Evolutionary conservation across 2,113 vertebrate species (phyloP).

Genomic region (Eleginops maclovinus): DNA sequence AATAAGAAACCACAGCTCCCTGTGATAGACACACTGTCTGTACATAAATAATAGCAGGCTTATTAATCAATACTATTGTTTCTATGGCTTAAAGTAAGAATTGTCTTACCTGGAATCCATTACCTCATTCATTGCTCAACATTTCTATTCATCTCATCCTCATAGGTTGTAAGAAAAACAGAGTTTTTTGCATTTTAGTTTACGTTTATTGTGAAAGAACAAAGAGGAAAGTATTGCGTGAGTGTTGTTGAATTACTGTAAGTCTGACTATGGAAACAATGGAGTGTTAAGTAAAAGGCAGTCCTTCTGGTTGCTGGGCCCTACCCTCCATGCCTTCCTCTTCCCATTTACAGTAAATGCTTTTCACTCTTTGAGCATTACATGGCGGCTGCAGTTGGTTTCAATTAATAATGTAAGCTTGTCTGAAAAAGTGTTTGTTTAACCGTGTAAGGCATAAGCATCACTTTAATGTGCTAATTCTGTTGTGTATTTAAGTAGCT

Average conservation of each 20-base stretch:
- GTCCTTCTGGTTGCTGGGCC: slow-evolving; percentile 34
- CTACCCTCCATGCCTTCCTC: slow-evolving; percentile 12
- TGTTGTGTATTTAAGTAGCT: slow-evolving; percentile 11
- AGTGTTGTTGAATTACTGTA: slow-evolving; percentile 14
- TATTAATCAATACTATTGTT: slow-evolving; percentile 80
- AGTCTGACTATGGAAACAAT: slow-evolving; percentile 58
- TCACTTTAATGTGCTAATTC: slow-evolving; percentile 13
- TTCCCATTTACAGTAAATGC: slow-evolving; percentile 39
- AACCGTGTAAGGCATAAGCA: slow-evolving; percentile 2
- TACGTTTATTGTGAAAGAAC: slow-evolving; percentile 53
- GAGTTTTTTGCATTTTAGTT: slow-evolving; percentile 39
- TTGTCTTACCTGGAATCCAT: slow-evolving; percentile 78
- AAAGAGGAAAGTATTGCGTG: slow-evolving; percentile 33
- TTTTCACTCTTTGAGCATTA: slow-evolving; percentile 53
- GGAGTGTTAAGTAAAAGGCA: slow-evolving; percentile 43
- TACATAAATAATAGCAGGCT: slow-evolving; percentile 79
- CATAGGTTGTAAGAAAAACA: slow-evolving; percentile 48
- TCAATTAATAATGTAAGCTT: slow-evolving; percentile 68
- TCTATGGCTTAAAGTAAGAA: slow-evolving; percentile 67
- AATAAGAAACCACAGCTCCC: slow-evolving; percentile 69
- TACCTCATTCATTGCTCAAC: slow-evolving; percentile 72
- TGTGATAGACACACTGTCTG: slow-evolving; percentile 75
- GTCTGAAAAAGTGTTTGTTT: slow-evolving; percentile 67
- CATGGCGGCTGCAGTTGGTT: slow-evolving; percentile 60
- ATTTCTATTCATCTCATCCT: slow-evolving; percentile 41